A percentile compares a stretch with the other conserved stretches of the same genome.
These are phyloP conservation scores for Ptychochromis oligacanthus DNA, from an alignment of 2,113 vertebrate species.

Conservation along the genomic window DNA sequence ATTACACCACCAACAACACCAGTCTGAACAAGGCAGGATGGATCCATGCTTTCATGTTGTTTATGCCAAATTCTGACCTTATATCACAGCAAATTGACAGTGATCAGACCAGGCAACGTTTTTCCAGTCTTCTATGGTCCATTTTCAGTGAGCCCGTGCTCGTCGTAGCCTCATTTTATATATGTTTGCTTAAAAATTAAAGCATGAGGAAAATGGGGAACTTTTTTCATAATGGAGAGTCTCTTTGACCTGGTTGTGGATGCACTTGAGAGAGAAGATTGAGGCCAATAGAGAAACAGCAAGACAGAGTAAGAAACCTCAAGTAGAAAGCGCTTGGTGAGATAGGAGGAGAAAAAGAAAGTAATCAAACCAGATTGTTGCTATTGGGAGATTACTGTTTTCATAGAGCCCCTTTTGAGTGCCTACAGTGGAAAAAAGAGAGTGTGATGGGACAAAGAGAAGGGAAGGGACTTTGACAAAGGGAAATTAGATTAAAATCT, in stretches of 20 bases:
- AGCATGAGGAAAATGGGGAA: not conserved
- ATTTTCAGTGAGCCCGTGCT: not conserved
- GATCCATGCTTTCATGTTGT: no score
- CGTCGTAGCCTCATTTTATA: not conserved
- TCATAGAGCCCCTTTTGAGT: not conserved
- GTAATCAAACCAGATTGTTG: constrained; percentile 30
- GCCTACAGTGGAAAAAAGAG: constrained; percentile 11
- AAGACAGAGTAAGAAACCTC: constrained; percentile 10
- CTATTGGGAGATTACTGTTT: constrained; percentile 36
- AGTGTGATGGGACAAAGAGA: not conserved
- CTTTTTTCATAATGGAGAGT: constrained; percentile 19
- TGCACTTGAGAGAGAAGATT: constrained; percentile 36
- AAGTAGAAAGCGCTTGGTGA: not conserved
- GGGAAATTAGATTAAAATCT: constrained; percentile 31
- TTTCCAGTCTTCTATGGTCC: not conserved
- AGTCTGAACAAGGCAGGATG: no score
- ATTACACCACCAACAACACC: no score
- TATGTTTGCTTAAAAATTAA: not conserved
- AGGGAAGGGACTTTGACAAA: not conserved
- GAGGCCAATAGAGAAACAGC: constrained; percentile 7
- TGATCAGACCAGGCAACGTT: no score
- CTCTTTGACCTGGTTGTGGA: constrained; percentile 53
- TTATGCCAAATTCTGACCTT: not conserved
- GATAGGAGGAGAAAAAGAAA: constrained; percentile 15
- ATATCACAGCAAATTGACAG: not conserved